phyloP scores from a whole-genome alignment of 2,797 vertebrate species.

The Oreochromis grahami region DNA sequence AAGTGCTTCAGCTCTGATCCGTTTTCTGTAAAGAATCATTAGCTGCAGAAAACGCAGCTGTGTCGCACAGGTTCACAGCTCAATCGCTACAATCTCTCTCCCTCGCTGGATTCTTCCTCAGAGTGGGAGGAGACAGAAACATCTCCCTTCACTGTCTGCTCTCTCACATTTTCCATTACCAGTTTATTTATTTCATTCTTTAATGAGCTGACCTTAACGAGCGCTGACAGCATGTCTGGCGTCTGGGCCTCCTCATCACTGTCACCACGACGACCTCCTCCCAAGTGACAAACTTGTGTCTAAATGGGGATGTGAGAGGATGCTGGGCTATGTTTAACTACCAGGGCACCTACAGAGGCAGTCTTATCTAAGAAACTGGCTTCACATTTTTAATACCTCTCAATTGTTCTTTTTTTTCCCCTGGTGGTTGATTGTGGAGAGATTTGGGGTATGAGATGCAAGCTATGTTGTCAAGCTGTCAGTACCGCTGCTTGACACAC shows the following conservation, averaged over 20 bases:
- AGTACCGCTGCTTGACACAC: slow-evolving; percentile 55
- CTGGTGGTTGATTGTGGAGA: slow-evolving; percentile 43
- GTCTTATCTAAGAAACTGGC: slow-evolving; percentile 35
- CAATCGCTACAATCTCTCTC: slow-evolving; percentile 43
- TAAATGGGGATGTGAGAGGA: slow-evolving; percentile 73
- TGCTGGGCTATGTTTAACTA: slow-evolving; percentile 74
- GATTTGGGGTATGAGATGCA: slow-evolving; percentile 60
- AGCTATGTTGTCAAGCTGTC: slow-evolving; percentile 63
- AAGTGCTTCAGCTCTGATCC: slow-evolving; percentile 64
- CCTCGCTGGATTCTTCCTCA: slow-evolving; percentile 24
- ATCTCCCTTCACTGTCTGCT: slow-evolving; percentile 18
- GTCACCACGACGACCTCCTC: slow-evolving; percentile 66
- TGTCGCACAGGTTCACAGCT: slow-evolving; percentile 60
- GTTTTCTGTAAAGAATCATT: slow-evolving; percentile 72
- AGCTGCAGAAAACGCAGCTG: slow-evolving; percentile 59
- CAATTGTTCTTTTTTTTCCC: slow-evolving; percentile 28
- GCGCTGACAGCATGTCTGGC: slow-evolving; percentile 66
- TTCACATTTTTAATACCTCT: slow-evolving; percentile 45
- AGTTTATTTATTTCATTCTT: slow-evolving; percentile 63
- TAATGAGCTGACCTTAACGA: slow-evolving; percentile 75
- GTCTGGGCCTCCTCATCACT: slow-evolving; percentile 65
- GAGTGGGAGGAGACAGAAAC: slow-evolving; percentile 21
- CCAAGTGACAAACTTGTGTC: slow-evolving; percentile 63
- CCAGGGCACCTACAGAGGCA: slow-evolving; percentile 59
- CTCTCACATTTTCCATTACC: slow-evolving; percentile 40